Base-by-base conservation (phyloP, 1,140 invertebrate species). In the Linepithema humile region DNA sequence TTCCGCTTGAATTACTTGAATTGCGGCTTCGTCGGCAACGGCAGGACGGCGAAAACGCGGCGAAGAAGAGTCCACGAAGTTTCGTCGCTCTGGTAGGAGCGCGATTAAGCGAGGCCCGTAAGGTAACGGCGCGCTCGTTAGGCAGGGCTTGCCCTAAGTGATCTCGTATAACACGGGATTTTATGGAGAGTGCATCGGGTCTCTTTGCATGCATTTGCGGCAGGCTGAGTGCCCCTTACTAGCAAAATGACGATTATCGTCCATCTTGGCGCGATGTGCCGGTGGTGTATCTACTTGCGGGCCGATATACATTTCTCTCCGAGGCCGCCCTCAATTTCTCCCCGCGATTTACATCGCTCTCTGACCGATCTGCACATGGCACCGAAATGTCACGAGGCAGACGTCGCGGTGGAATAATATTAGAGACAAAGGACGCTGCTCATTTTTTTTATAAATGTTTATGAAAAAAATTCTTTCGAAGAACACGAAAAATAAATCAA, bases 101-200 rank as follows among this genome's bases (percentile, higher is more conserved):
- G 62, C 87, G 88, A 89, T 89, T 89, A 89, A 89, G 83, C 85
- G 32, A 43, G 74, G 43, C 15, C 9, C 91, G 86, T 91, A 92
- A 93, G 92, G 89, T 91, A 88, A 85, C 74, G 74, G 74, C 17
- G 50, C 59, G 23, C 88, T 90, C 89, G 88, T 90, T 88, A 85
- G 84, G 53, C 53, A 80, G 45, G 75, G 57, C 77, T 85, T 89
- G 88, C 89, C 86, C 91, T 94, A 94, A 94, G 94, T 94, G 94
- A 93, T 93, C 92, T 92, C 93, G 88, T 94, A 94, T 94, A 94
- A 92, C 93, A 94, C 90, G 88, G 92, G 92, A 94, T 94, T 94
- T 94, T 94, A 94, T 94, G 94, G 92, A 94, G 93, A 94, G 94
- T 94, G 94, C 93, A 94, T 92, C 89, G 88, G 90, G 91, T 92